Base-by-base conservation (phyloP, 1,140 invertebrate genomes). In the Eueides isabella region DNA sequence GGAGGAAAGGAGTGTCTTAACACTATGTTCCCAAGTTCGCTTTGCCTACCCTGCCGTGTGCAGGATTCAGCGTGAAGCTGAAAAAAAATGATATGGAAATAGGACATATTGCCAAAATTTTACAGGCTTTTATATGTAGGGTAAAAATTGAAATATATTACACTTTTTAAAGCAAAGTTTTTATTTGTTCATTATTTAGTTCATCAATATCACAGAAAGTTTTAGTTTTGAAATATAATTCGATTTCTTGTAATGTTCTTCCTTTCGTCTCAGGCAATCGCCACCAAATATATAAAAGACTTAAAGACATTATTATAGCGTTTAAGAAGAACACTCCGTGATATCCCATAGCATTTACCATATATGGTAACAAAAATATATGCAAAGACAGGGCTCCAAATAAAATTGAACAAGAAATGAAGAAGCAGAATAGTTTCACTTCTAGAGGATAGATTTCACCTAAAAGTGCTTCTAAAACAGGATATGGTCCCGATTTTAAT, bases 231-330 rank as follows among this genome's bases (percentile, higher is more conserved):
- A 82, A 82, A 64, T 76, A 82, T n/a, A 79, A 28, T 26, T 82
- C 80, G 9, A 82, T 80, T 61, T 82, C 80, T 55, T 82, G 80
- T 16, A 82, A 28, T 0, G 80, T 82, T 67, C 72, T 80, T 7
- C 78, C 78, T 44, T 80, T 82, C 4, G 80, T 82, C 44, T 82
- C 80, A 12, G 80, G 80, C 9, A 82, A 38, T n/a, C 61, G 41
- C 14, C 68, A 26, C 74, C 75, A 81, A 12, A 81, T 31, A n/a
- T 72, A 76, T 0, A 14, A 29, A 28, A 76, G 38, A 48, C 78
- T 72, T 1, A 72, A 2, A 14, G 73, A 67, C 38, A 61, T 66
- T 29, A 80, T 64, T 0, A 41, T n/a, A 3, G 74, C 68, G 38
- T 78, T 73, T 30, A 82, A 33, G 0, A 82, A 71, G 30, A 82